Conservation (phyloP, 2,888 invertebrate species). For the Augiades crinisus region DNA sequence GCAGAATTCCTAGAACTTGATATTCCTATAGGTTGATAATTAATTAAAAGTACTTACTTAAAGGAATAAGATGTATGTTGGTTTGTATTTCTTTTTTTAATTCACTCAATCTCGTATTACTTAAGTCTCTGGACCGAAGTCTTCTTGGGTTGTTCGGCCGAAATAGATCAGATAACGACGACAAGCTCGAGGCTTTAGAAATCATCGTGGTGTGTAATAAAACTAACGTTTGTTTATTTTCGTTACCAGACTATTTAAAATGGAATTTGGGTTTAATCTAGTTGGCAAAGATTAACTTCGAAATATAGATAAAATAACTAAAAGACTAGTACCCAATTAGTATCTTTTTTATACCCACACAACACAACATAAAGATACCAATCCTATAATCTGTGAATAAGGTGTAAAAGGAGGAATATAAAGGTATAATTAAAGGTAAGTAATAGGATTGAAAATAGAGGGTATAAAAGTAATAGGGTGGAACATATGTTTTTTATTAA, state of each 20-base stretch:
- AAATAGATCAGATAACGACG: conserved; percentile 65
- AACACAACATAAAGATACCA: too few relatives aligned
- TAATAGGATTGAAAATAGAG: too few relatives aligned
- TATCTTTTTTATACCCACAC: too few relatives aligned
- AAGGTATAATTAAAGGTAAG: too few relatives aligned
- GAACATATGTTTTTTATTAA: too few relatives aligned
- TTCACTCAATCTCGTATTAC: conserved; percentile 73
- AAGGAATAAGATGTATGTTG: conserved; percentile 73
- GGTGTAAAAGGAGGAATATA: too few relatives aligned
- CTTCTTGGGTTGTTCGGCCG: conserved; percentile 62
- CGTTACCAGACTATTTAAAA: neutral
- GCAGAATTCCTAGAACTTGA: too few relatives aligned
- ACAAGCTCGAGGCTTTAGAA: conserved; percentile 49
- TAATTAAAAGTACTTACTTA: conserved; percentile 61
- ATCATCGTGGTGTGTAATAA: conserved; percentile 39
- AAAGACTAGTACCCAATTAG: too few relatives aligned
- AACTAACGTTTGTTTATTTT: neutral
- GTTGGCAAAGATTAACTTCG: conserved; percentile 21
- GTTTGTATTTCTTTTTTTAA: conserved; percentile 82
- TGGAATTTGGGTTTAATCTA: conserved; percentile 19
- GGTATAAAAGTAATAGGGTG: too few relatives aligned
- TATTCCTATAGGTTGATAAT: too few relatives aligned
- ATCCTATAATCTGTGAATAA: too few relatives aligned
- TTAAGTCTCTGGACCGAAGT: conserved; percentile 56
- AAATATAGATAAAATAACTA: neutral